Evolutionary conservation across 2,797 vertebrate species (phyloP).

Genomic region (Buphagus erythrorhynchus): DNA sequence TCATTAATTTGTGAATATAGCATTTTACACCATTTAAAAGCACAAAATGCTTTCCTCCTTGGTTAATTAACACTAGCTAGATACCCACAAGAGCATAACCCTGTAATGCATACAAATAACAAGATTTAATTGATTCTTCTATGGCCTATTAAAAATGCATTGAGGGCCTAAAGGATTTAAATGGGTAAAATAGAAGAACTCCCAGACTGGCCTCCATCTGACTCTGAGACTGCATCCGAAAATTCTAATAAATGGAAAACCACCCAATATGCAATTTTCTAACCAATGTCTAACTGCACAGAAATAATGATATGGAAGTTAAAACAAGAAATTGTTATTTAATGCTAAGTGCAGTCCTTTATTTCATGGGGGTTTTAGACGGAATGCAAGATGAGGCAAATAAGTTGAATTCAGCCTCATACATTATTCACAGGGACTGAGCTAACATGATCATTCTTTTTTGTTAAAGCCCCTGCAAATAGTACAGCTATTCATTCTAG

Average conservation of each 20-base stretch:
- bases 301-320: constrained; percentile 9
- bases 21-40: constrained; percentile 35
- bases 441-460: constrained; percentile 61
- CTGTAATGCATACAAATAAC: constrained; percentile 47
- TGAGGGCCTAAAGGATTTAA: constrained; percentile 52
- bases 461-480: constrained; percentile 26
- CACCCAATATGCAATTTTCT: neutral
- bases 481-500: constrained; percentile 57
- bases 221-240: neutral
- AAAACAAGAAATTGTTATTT: constrained; percentile 53
- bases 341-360: constrained; percentile 22
- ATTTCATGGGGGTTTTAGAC: constrained; percentile 14
- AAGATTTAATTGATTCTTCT: constrained; percentile 65
- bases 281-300: neutral
- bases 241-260: constrained; percentile 23
- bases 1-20: neutral
- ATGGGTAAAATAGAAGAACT: constrained; percentile 20
- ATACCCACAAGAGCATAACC: constrained; percentile 38
- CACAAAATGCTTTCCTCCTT: neutral
- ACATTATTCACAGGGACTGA: constrained; percentile 63
- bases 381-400: constrained; percentile 45
- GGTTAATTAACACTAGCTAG: constrained; percentile 50
- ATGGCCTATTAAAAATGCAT: constrained; percentile 62
- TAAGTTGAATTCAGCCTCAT: constrained; percentile 60
- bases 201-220: constrained; percentile 18